Percentiles rank a stretch among this genome's conserved stretches.
These are phyloP conservation scores for Xestobium rufovillosum DNA, from an alignment of 2,888 invertebrate genomes.

Conservation along the genomic window DNA sequence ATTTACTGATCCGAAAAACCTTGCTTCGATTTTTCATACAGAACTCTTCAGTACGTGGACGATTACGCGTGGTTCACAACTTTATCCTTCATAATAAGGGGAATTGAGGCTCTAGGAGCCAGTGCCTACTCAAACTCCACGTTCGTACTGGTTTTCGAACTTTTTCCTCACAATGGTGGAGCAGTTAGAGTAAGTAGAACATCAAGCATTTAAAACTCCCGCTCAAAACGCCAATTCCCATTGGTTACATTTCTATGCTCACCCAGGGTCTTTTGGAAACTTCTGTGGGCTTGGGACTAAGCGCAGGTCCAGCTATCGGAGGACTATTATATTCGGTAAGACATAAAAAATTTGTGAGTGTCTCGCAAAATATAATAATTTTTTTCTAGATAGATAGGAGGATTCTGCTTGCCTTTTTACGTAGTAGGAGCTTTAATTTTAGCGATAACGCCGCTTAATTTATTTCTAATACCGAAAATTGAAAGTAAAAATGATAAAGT, in stretches of 20 bases:
- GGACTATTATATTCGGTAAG: slow-evolving; percentile 68
- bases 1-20: no score
- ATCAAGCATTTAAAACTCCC: no score
- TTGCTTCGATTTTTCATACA: no score
- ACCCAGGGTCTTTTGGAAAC: slow-evolving; percentile 65
- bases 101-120: slow-evolving; percentile 66
- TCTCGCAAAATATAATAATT: slow-evolving; percentile 18
- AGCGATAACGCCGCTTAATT: slow-evolving; percentile 56
- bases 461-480: slow-evolving; percentile 51
- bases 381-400: slow-evolving; percentile 65
- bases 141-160: slow-evolving; percentile 67
- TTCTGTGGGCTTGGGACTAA: slow-evolving; percentile 72
- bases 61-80: slow-evolving; percentile 54
- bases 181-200: slow-evolving; percentile 54
- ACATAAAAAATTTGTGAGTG: no score
- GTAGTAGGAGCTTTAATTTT: slow-evolving; percentile 61
- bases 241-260: no score
- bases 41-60: slow-evolving; percentile 56
- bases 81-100: slow-evolving; percentile 63
- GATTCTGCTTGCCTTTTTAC: slow-evolving; percentile 72
- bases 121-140: slow-evolving; percentile 70
- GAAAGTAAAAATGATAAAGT: slow-evolving; percentile 45
- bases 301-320: slow-evolving; percentile 72
- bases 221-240: no score
- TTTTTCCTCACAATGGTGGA: slow-evolving; percentile 67